Evolutionary conservation across 2,113 vertebrate genomes (phyloP).

Genomic region (Micronycteris hirsuta): DNA sequence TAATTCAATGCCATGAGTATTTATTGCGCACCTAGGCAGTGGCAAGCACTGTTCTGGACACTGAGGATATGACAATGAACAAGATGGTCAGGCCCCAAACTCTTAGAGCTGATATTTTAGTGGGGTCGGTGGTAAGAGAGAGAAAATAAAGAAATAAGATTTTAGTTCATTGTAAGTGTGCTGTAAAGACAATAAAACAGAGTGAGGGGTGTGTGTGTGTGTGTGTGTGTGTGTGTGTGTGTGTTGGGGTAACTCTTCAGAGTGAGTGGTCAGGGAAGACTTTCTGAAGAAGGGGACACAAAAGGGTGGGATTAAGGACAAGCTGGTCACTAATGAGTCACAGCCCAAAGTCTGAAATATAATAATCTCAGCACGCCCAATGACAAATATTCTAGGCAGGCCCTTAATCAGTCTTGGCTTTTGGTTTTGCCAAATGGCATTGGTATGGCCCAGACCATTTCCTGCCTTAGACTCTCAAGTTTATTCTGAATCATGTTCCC

Average conservation of each 20-base stretch:
- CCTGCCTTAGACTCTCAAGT: not conserved
- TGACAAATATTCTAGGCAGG: not conserved
- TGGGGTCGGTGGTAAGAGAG: not conserved
- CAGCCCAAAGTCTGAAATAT: not conserved
- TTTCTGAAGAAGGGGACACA: not conserved
- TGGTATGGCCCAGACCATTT: not conserved
- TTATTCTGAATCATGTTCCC: not conserved
- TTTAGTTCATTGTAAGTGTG: not conserved
- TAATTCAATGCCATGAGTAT: not conserved
- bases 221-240: not conserved
- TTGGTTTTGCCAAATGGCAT: not conserved
- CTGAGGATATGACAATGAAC: not conserved
- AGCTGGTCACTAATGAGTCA: not conserved
- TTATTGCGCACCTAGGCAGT: not conserved
- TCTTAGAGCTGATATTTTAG: not conserved
- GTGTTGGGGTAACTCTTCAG: not conserved
- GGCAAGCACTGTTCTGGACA: not conserved
- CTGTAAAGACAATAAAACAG: not conserved
- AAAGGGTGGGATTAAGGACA: not conserved
- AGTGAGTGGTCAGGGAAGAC: not conserved
- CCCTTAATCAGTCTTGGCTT: not conserved
- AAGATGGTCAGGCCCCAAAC: not conserved
- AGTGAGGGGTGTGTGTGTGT: not conserved
- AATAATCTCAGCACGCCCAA: not conserved
- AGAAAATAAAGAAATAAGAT: not conserved